Percentiles rank a stretch among this genome's conserved stretches.
Conservation (phyloP, 1,140 invertebrate genomes). For the Zaprionus capensis region DNA sequence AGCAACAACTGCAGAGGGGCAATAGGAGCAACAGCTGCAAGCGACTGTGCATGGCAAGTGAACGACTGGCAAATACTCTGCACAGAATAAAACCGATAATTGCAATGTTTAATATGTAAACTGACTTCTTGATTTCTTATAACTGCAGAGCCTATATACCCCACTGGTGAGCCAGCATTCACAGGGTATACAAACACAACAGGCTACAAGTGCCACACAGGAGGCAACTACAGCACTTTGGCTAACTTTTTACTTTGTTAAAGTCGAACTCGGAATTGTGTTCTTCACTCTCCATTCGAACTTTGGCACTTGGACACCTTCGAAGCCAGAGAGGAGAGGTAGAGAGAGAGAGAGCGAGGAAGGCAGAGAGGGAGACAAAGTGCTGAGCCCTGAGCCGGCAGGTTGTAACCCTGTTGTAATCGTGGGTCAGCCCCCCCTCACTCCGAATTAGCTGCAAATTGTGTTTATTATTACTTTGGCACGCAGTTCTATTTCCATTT, state of each 20-base stretch:
- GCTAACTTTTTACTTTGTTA: conserved; percentile 75
- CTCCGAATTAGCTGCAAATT: conserved; percentile 71
- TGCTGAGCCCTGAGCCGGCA: conserved; percentile 13
- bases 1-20: conserved; percentile 36
- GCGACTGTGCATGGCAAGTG: neutral
- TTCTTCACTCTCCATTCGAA: conserved; percentile 29
- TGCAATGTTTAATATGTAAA: too few species aligned
- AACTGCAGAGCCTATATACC: neutral
- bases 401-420: conserved; percentile 32
- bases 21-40: conserved; percentile 13
- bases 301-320: conserved; percentile 69
- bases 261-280: conserved; percentile 66
- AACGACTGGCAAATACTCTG: neutral
- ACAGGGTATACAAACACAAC: conserved; percentile 29
- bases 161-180: too few species aligned
- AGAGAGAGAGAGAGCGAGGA: neutral
- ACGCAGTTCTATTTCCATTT: conserved; percentile 57
- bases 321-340: neutral
- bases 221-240: conserved; percentile 35
- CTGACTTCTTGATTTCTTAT: neutral
- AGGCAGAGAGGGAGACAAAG: neutral
- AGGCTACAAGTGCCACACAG: conserved; percentile 45
- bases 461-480: conserved; percentile 78
- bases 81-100: too few species aligned
- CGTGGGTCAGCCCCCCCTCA: conserved; percentile 20